phyloP scores from a whole-genome alignment of 1,140 invertebrate species.

The Dolichoris vasculosae region DNA sequence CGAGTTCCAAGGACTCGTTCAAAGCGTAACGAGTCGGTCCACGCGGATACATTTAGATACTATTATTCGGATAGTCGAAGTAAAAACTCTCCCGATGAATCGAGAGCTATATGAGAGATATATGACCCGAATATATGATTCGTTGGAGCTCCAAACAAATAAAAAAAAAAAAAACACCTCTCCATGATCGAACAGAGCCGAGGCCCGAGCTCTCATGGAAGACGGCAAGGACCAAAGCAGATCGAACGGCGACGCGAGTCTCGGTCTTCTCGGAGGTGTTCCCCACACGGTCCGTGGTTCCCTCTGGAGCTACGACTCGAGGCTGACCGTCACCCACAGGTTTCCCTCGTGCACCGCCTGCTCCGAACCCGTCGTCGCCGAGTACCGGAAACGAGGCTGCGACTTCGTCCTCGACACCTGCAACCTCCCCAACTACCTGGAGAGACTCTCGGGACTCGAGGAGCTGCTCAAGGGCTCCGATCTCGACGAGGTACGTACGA shows the following conservation, averaged over 20 bases:
- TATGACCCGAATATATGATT: too few species aligned
- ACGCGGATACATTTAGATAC: too few species aligned
- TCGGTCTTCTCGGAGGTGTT: slow-evolving; percentile 86
- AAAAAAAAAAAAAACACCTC: too few species aligned
- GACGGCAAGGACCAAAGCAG: slow-evolving; percentile 78
- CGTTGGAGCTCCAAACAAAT: too few species aligned
- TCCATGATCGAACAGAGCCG: slow-evolving; percentile 60
- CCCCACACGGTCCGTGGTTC: slow-evolving; percentile 97
- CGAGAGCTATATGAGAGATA: too few species aligned
- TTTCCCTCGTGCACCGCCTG: slow-evolving; percentile 96
- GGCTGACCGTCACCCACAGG: slow-evolving; percentile 86
- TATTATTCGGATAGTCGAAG: too few species aligned
- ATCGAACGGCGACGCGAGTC: slow-evolving; percentile 72
- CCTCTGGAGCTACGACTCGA: slow-evolving; percentile 85
- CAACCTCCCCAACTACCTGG: slow-evolving; percentile 88
- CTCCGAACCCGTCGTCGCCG: slow-evolving; percentile 81
- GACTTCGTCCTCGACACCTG: slow-evolving; percentile 91
- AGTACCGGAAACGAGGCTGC: slow-evolving; percentile 81
- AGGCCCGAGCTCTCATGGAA: slow-evolving; percentile 67
- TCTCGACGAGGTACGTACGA: slow-evolving; percentile 79
- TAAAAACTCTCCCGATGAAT: too few species aligned
- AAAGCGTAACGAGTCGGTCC: too few species aligned
- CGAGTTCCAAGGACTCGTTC: too few species aligned
- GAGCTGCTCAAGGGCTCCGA: slow-evolving; percentile 82
- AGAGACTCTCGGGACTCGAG: slow-evolving; percentile 90